Base-by-base conservation (phyloP, 2,113 vertebrate species). In the Mesitornis unicolor region DNA sequence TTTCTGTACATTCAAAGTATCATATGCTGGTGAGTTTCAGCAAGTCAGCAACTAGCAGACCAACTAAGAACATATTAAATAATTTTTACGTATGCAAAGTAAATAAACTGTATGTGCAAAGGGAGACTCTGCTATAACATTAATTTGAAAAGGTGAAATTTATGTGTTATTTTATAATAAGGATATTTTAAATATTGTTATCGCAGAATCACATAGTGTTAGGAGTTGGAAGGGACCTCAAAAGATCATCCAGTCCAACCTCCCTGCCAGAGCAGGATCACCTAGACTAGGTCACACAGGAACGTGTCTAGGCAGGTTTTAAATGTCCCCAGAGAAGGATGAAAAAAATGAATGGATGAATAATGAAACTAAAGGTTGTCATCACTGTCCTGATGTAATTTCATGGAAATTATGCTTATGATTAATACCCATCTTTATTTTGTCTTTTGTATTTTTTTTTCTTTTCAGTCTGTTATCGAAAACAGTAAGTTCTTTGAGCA, bases 401-500 rank as follows among this genome's bases (percentile, higher is more conserved):
- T 89, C 2, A 60, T 20, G 20, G 15, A 64, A 87, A 65, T 48
- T 59, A 31, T 40, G 26, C 2, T 16, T 48, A 33, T 65, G 91
- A 7, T 64, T 90, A 92, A 70, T 57, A 14, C 3, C 7, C 35
- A 16, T 59, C 21, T 94, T 75, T 26, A 18, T 91, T 93, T 93
- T 48, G 21, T 56, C 2, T 53, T 7, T 67, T 77, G 8, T 77
- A 45, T 54, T 54, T 26, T 40, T 36, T 47, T 50, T 43, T 71
- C 26, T n/a, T 94, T 95, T 95, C 97, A 99, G 99, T 97, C 98
- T 65, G 99, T 99, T 90, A 99, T 99, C 87, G 99, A 99, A 97
- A 99, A 99, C 40, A 99, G 98, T 95, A 98, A 98, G 91, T 99
- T 99, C 97, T 99, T 99, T 96, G 99, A 99, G 45, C 99, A 99